Base-by-base conservation (phyloP, 2,888 invertebrate species). In the Eledona agricola region DNA sequence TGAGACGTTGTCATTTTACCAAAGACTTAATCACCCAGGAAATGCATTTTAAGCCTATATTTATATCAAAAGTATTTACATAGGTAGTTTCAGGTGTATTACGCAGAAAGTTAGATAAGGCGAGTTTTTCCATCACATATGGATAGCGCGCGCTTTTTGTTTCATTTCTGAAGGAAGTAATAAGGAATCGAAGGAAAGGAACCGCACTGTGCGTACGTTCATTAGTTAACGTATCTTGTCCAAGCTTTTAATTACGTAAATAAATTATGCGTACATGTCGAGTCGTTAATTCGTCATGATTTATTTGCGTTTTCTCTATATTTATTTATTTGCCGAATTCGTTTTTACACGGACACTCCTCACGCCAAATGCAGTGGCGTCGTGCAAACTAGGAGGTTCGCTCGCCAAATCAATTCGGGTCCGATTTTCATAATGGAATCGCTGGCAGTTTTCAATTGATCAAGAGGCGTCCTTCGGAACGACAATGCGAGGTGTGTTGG, bases 401-500 rank as follows among this genome's bases (percentile, higher is more conserved):
- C n/a, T n/a, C n/a, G n/a, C n/a, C n/a, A n/a, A n/a, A n/a, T n/a
- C n/a, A n/a, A n/a, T n/a, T n/a, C n/a, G n/a, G n/a, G n/a, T n/a
- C n/a, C n/a, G n/a, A n/a, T n/a, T n/a, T n/a, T n/a, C n/a, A n/a
- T n/a, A n/a, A n/a, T n/a, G n/a, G n/a, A n/a, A n/a, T n/a, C 28
- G 20, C 19, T 19, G 26, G 19, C 15, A 20, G 12, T 42, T 31
- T 29, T 42, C 19, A 34, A 13, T 25, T 22, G 10, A 19, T 28
- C 19, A 11, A 42, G 19, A 4, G 19, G 17, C 32, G 45, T 45
- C 45, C 45, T 45, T 45, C 34, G 15, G 22, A 15, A 16, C 23
- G 10, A 45, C 45, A 45, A 45, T 45, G 12, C 16, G 45, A 45
- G 45, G 45, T 45, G 45, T 45, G 45, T 45, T 38, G 26, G 38